Evolutionary conservation across 2,113 vertebrate species (phyloP).

Genomic region (Psittacus erithacus): DNA sequence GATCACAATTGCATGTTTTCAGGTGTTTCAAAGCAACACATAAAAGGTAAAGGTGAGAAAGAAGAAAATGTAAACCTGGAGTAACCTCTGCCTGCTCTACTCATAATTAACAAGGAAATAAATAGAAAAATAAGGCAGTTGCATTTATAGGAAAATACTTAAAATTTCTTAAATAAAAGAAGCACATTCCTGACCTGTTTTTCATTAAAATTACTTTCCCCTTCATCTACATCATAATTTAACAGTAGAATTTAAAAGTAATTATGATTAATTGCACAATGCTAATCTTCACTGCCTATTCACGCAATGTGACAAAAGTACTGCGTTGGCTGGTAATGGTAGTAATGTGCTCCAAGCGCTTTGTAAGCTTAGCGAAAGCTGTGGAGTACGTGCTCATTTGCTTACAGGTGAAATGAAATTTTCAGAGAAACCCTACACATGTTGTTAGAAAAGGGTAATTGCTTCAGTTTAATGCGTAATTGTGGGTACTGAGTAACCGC

Average conservation of each 20-base stretch:
- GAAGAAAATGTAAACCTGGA: background rate
- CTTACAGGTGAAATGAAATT: background rate
- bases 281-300: background rate
- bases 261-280: background rate
- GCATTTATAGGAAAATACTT: background rate
- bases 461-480: background rate
- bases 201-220: background rate
- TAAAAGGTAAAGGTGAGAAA: background rate
- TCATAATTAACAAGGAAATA: background rate
- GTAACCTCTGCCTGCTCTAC: background rate
- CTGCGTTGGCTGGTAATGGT: background rate
- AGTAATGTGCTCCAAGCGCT: background rate
- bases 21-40: background rate
- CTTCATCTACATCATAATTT: background rate
- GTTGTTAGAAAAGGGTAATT: background rate
- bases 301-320: background rate
- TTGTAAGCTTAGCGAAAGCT: background rate
- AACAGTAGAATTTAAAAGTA: background rate
- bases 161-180: background rate
- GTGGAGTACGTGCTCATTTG: background rate
- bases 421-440: background rate
- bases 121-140: background rate
- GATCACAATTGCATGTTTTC: background rate
- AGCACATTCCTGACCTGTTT: background rate
- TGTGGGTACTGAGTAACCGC: background rate